phyloP scores from a whole-genome alignment of 2,113 vertebrate species.

The Thalassoma bifasciatum region DNA sequence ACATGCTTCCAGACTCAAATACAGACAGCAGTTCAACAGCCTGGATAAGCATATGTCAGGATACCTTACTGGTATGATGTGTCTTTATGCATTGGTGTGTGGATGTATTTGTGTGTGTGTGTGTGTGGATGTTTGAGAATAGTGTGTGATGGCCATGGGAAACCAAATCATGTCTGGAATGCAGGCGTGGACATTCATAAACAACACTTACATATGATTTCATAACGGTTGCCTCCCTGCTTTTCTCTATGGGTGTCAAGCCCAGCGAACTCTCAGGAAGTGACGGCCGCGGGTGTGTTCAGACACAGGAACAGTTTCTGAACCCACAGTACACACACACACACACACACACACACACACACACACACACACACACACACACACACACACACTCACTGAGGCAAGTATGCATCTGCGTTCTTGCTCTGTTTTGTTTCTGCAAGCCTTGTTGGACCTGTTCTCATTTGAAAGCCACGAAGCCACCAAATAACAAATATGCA shows the following conservation, averaged over 20 bases:
- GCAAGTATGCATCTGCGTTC: slow-evolving; percentile 15
- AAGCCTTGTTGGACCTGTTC: slow-evolving; percentile 62
- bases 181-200: slow-evolving; percentile 34
- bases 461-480: slow-evolving; percentile 15
- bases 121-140: slow-evolving; percentile 56
- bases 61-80: slow-evolving; percentile 90
- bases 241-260: slow-evolving; percentile 19
- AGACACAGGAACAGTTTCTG: slow-evolving; percentile 34
- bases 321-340: slow-evolving; percentile 18
- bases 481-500: not conserved
- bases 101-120: not conserved
- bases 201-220: slow-evolving; percentile 28
- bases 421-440: slow-evolving; percentile 1
- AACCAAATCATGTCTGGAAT: slow-evolving; percentile 45
- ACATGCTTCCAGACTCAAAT: slow-evolving; percentile 93
- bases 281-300: slow-evolving; percentile 53
- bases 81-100: too few relatives aligned
- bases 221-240: slow-evolving; percentile 8
- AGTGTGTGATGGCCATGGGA: slow-evolving; percentile 14
- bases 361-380: not conserved
- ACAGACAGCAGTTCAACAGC: slow-evolving; percentile 96
- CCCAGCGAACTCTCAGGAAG: slow-evolving; percentile 28
- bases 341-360: slow-evolving; percentile 12
- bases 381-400: slow-evolving; percentile 8
- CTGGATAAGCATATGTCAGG: slow-evolving; percentile 96